Conservation (phyloP, 2,888 invertebrate genomes). For the Biston stratarius region DNA sequence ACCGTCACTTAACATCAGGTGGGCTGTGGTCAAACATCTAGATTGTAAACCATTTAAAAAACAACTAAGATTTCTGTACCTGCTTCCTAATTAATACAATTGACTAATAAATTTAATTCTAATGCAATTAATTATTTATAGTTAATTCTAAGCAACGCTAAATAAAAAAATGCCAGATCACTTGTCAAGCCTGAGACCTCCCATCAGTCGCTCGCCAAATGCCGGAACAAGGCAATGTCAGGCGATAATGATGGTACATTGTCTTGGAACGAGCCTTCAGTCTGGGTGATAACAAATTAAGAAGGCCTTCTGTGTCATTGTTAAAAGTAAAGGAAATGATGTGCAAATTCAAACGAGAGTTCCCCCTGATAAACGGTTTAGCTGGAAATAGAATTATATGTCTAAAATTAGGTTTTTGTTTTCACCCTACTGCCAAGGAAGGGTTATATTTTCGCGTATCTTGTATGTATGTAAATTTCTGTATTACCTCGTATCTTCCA, state of each 20-base stretch:
- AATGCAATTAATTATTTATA: background rate
- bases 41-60: too few species aligned
- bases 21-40: too few species aligned
- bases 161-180: background rate
- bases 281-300: conserved; percentile 23
- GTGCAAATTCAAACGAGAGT: background rate
- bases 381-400: too few species aligned
- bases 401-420: too few species aligned
- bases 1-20: too few species aligned
- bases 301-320: conserved; percentile 10
- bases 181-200: conserved; percentile 19
- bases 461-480: too few species aligned
- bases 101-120: background rate
- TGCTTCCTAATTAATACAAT: too few species aligned
- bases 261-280: conserved; percentile 30
- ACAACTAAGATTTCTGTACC: too few species aligned
- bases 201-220: conserved; percentile 15
- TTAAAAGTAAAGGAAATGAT: conserved; percentile 1
- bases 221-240: conserved; percentile 41
- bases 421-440: too few species aligned
- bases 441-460: too few species aligned
- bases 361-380: too few species aligned
- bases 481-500: too few species aligned
- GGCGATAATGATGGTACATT: conserved; percentile 23
- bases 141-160: background rate